A percentile compares a stretch with the other conserved stretches of the same genome.
Evolutionary conservation across 2,797 vertebrate genomes (phyloP).

Genomic region (Brachyalestes nurse): DNA sequence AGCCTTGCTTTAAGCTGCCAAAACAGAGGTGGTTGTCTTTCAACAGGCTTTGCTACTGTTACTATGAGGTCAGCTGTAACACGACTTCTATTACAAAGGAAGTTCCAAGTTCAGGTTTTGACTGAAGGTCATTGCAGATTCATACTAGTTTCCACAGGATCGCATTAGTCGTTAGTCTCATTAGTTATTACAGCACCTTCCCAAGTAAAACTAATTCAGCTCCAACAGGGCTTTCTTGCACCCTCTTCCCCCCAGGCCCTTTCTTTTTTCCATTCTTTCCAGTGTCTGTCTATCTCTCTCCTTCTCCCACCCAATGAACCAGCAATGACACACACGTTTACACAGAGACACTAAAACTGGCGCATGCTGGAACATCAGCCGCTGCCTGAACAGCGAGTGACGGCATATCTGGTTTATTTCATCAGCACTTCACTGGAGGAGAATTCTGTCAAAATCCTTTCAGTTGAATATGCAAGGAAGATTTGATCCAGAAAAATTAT

Average conservation of each 20-base stretch:
- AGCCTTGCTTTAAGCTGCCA: no score
- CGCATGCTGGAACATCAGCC: not conserved
- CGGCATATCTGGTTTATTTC: slow-evolving; percentile 30
- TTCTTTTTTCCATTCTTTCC: not conserved
- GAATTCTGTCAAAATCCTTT: slow-evolving; percentile 5
- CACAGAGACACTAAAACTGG: not conserved
- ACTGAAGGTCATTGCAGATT: not conserved
- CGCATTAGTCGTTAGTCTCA: no score
- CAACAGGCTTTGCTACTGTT: no score
- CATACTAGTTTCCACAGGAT: no score
- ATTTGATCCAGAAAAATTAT: not conserved
- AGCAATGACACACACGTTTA: not conserved
- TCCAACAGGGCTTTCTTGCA: not conserved
- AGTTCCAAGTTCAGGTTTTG: not conserved
- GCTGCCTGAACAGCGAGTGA: not conserved
- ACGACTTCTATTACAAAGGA: no score
- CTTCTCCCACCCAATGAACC: not conserved
- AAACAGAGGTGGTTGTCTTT: no score
- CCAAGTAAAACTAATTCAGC: not conserved
- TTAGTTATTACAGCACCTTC: not conserved
- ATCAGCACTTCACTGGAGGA: slow-evolving; percentile 14
- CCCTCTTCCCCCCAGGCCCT: not conserved
- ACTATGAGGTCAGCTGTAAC: no score
- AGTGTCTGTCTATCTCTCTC: slow-evolving; percentile 25
- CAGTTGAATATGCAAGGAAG: not conserved